A percentile compares a stretch with the other conserved stretches of the same genome.
phyloP scores from a whole-genome alignment of 1,140 invertebrate species.

The Laodelphax striatellus region DNA sequence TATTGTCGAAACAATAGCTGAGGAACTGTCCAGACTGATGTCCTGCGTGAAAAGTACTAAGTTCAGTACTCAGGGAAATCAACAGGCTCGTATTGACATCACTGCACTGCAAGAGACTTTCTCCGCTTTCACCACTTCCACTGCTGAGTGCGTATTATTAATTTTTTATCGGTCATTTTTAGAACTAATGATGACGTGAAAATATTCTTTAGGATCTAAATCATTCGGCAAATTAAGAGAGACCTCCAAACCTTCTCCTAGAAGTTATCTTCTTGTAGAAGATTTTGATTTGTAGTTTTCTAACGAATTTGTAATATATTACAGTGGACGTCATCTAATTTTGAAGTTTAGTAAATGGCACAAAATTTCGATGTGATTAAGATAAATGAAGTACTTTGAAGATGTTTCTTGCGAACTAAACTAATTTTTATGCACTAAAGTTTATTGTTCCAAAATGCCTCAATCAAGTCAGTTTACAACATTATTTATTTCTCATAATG shows the following conservation, averaged over 20 bases:
- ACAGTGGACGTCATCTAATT: background rate
- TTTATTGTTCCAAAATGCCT: background rate
- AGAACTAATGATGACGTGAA: background rate
- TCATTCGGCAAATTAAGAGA: no score
- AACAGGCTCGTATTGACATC: slow-evolving; percentile 56
- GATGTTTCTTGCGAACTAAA: no score
- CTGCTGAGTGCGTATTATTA: slow-evolving; percentile 36
- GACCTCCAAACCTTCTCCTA: background rate
- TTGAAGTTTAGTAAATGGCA: background rate
- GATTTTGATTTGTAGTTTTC: background rate
- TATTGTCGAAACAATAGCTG: slow-evolving; percentile 80
- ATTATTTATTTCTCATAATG: background rate
- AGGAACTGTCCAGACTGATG: slow-evolving; percentile 79
- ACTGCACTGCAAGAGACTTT: slow-evolving; percentile 42
- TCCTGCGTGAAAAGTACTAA: slow-evolving; percentile 50
- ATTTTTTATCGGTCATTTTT: slow-evolving; percentile 10
- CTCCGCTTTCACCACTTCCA: slow-evolving; percentile 36
- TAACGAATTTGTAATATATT: background rate
- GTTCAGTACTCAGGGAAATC: slow-evolving; percentile 50
- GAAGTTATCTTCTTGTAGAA: background rate
- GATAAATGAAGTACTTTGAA: no score
- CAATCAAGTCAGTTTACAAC: background rate
- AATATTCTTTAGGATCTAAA: background rate
- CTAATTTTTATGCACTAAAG: no score
- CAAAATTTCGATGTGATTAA: background rate